Percentiles rank a stretch among this genome's conserved stretches.
These are phyloP conservation scores for Acrobasis repandana DNA, from an alignment of 2,888 invertebrate genomes.

Conservation along the genomic window DNA sequence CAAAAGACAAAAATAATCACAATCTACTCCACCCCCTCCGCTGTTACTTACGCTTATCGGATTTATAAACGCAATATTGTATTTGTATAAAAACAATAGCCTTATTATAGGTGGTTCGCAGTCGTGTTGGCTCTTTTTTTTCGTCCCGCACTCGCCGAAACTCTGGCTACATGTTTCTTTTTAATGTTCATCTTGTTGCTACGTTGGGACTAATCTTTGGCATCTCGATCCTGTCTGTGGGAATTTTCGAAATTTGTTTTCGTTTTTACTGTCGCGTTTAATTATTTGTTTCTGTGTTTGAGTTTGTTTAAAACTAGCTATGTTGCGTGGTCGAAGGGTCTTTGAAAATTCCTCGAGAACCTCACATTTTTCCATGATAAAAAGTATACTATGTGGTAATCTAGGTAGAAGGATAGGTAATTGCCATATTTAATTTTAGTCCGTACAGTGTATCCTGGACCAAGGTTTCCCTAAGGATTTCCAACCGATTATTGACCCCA, in stretches of 20 bases:
- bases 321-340: neutral
- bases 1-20: neutral
- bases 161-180: slow-evolving; percentile 41
- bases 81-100: slow-evolving; percentile 82
- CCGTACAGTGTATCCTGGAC: too few relatives aligned
- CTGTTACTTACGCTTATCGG: slow-evolving; percentile 73
- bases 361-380: too few relatives aligned
- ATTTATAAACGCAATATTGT: slow-evolving; percentile 83
- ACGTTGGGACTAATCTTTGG: slow-evolving; percentile 23
- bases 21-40: slow-evolving; percentile 44
- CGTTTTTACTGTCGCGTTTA: slow-evolving; percentile 11
- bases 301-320: neutral
- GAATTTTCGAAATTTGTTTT: slow-evolving; percentile 18
- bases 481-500: too few relatives aligned
- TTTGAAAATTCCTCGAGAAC: neutral
- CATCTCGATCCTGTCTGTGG: slow-evolving; percentile 18
- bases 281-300: slow-evolving; percentile 1
- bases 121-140: slow-evolving; percentile 63
- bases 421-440: too few relatives aligned
- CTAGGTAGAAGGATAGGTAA: too few relatives aligned
- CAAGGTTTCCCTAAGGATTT: too few relatives aligned
- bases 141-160: slow-evolving; percentile 55
- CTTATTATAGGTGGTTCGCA: slow-evolving; percentile 78
- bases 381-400: too few relatives aligned
- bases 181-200: slow-evolving; percentile 30